Conservation (phyloP, 2,113 vertebrate species). For the Halcyon malimbica region DNA sequence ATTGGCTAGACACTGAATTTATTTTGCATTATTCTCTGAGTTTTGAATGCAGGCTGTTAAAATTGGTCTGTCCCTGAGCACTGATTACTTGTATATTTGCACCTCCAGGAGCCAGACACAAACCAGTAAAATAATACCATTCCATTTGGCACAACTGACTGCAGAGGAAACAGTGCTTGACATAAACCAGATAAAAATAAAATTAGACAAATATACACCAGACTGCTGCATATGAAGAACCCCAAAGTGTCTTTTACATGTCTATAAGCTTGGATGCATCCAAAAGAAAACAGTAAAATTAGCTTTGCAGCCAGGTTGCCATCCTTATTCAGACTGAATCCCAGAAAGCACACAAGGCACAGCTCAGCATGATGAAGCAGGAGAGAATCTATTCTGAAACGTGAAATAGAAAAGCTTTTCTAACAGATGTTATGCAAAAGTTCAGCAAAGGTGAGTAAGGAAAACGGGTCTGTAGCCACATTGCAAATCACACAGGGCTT, state of each 20-base stretch:
- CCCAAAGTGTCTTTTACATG: not conserved
- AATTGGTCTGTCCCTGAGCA: not conserved
- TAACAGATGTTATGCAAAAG: not conserved
- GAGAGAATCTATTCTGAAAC: not conserved
- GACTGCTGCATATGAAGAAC: not conserved
- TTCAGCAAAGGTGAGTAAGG: not conserved
- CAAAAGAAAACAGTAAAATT: not conserved
- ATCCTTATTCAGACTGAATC: not conserved
- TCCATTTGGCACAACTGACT: not conserved
- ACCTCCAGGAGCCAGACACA: not conserved
- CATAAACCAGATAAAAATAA: slow-evolving; percentile 3
- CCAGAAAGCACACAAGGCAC: not conserved
- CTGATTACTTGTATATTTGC: not conserved
- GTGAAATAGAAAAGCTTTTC: not conserved
- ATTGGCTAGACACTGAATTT: not conserved
- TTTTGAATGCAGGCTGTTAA: not conserved
- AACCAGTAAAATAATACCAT: not conserved
- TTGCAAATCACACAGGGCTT: not conserved
- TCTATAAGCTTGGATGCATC: not conserved
- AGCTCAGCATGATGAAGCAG: not conserved
- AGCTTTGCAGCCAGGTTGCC: not conserved
- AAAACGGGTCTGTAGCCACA: not conserved
- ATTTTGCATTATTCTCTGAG: not conserved
- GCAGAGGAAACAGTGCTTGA: not conserved
- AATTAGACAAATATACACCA: not conserved